Conservation (phyloP, 2,113 vertebrate genomes). For the Nycticebus coucang region DNA sequence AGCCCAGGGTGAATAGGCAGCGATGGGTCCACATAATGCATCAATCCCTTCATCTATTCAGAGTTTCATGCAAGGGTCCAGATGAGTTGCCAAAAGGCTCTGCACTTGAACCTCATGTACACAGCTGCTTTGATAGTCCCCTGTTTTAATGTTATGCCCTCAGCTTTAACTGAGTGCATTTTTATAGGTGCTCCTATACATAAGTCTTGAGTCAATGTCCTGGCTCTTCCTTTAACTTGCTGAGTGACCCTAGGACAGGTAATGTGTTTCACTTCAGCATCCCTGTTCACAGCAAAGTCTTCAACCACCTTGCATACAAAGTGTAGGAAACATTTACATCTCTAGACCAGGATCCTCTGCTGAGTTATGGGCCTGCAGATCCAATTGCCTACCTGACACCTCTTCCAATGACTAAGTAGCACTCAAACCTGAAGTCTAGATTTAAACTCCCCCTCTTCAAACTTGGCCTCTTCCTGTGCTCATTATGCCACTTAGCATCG, state of each 20-base stretch:
- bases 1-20: not conserved
- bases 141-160: not conserved
- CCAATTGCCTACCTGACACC: not conserved
- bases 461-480: not conserved
- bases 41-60: not conserved
- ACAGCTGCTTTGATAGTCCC: not conserved
- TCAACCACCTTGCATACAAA: not conserved
- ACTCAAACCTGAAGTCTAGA: not conserved
- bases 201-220: not conserved
- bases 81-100: not conserved
- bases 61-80: not conserved
- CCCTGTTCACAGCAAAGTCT: not conserved
- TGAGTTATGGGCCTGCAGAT: not conserved
- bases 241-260: not conserved
- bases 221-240: constrained; percentile 14
- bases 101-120: not conserved
- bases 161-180: not conserved
- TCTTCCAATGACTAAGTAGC: not conserved
- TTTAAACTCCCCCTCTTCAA: not conserved
- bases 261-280: not conserved
- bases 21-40: not conserved
- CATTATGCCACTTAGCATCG: not conserved
- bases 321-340: not conserved
- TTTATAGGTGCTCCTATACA: not conserved
- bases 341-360: not conserved